Conservation (phyloP, 2,113 vertebrate genomes). For the Microcebus lehilahytsara region DNA sequence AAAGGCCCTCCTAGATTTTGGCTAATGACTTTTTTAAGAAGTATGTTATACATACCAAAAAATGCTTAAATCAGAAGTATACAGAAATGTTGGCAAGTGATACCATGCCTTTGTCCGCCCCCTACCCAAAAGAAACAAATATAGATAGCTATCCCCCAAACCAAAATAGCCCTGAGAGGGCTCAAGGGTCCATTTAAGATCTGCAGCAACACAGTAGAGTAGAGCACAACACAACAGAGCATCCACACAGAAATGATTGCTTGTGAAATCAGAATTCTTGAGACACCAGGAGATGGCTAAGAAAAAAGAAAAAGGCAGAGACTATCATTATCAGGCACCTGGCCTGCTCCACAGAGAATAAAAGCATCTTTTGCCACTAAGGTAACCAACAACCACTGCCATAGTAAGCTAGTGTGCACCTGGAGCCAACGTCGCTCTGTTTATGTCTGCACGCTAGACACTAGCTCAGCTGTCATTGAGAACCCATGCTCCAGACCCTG, state of each 20-base stretch:
- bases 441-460: too few relatives aligned
- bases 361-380: background rate
- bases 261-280: background rate
- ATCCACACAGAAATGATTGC: background rate
- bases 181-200: background rate
- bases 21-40: background rate
- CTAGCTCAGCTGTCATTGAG: background rate
- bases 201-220: background rate
- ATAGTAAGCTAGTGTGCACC: background rate
- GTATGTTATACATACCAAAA: background rate
- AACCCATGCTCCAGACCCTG: background rate
- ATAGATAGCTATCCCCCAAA: background rate
- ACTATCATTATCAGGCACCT: background rate
- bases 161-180: background rate
- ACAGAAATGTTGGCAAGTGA: background rate
- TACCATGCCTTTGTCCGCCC: background rate
- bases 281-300: background rate
- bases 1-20: background rate
- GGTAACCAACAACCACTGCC: background rate
- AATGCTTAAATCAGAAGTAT: background rate
- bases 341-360: background rate
- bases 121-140: background rate
- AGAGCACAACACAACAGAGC: background rate
- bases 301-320: background rate
- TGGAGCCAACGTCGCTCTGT: background rate